Conservation (phyloP, 2,888 invertebrate species). For the Andrena fulva region DNA sequence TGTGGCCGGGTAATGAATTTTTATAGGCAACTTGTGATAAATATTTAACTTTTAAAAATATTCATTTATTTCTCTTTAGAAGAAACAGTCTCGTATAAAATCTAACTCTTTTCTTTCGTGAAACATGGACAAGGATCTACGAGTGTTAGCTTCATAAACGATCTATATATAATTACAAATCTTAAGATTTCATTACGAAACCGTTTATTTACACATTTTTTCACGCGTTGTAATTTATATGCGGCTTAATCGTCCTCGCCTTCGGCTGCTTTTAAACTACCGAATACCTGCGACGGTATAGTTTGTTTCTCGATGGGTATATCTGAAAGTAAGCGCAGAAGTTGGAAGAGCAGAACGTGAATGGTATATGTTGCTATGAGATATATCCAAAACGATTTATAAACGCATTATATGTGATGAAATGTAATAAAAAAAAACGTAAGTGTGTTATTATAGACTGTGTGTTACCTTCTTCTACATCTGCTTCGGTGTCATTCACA, state of each 20-base stretch:
- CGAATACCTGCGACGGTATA: constrained; percentile 96
- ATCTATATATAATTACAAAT: constrained; percentile 30
- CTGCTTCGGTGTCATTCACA: constrained; percentile 88
- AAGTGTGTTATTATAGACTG: constrained; percentile 18
- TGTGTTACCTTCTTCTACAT: constrained; percentile 83
- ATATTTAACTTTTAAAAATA: constrained; percentile 23
- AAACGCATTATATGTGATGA: constrained; percentile 40
- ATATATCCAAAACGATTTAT: constrained; percentile 42
- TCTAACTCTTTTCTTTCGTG: constrained; percentile 9
- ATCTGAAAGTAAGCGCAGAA: constrained; percentile 81
- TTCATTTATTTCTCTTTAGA: constrained; percentile 23
- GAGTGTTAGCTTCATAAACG: constrained; percentile 8
- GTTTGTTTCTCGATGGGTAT: constrained; percentile 93
- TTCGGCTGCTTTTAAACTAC: constrained; percentile 87
- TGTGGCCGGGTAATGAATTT: constrained; percentile 6
- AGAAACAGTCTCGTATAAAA: constrained; percentile 9
- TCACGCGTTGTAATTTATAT: constrained; percentile 9
- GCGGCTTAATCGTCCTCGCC: constrained; percentile 60
- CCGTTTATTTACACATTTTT: constrained; percentile 44
- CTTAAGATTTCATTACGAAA: constrained; percentile 26
- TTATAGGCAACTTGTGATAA: constrained; percentile 30
- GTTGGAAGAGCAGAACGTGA: constrained; percentile 17
- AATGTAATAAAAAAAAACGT: constrained; percentile 40
- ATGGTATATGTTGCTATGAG: constrained; percentile 26
- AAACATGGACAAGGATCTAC: constrained; percentile 10